Base-by-base conservation (phyloP, 1,140 invertebrate genomes). In the Bursaphelenchus mucronatus region DNA sequence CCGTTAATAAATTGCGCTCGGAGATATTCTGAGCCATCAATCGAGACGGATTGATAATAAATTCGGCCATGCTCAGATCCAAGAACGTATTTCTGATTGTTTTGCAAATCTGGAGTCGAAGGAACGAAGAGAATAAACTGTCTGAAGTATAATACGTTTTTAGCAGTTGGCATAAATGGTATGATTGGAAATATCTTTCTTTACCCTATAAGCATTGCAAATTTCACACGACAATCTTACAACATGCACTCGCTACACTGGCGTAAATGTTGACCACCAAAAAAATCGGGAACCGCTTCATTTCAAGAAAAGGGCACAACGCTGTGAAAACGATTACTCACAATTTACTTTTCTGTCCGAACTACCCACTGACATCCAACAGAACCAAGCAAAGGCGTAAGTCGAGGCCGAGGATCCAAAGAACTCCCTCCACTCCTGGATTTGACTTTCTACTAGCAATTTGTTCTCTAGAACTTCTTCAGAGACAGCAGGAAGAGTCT, bases 351-450 rank as follows among this genome's bases (percentile, higher is more conserved):
- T 30, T 1, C 30, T 5, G 1, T 30, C 5, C 30, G 30, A 30
- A 30, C 5, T 30, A 3, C 30, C 30, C 30, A 30, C 30, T 30
- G 30, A 30, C 11, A 13, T n/a, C 57, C 57, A 59, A 50, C 15
- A 59, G 45, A 69, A 74, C 69, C 69, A 71, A 11, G 50, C 44
- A 6, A 62, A 21, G 15, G 69, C 41, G 46, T 52, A 61, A 43
- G n/a, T 62, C 0, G 57, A 54, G 10, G 59, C 57, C 8, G 70
- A 51, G 45, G 69, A 50, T 9, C 71, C 52, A 41, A 72, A 71
- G 47, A 71, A 71, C 41, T 71, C 69, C 8, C 49, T 40, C 69
- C 69, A 71, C 40, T 71, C 69, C 39, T 59, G 15, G 13, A 40
- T n/a, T 17, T 30, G 11, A 11, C 13, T 13, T 39, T 59, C 57